These are phyloP conservation scores for Salvelinus alpinus DNA, from an alignment of 2,113 vertebrate genomes.

Conservation along the genomic window DNA sequence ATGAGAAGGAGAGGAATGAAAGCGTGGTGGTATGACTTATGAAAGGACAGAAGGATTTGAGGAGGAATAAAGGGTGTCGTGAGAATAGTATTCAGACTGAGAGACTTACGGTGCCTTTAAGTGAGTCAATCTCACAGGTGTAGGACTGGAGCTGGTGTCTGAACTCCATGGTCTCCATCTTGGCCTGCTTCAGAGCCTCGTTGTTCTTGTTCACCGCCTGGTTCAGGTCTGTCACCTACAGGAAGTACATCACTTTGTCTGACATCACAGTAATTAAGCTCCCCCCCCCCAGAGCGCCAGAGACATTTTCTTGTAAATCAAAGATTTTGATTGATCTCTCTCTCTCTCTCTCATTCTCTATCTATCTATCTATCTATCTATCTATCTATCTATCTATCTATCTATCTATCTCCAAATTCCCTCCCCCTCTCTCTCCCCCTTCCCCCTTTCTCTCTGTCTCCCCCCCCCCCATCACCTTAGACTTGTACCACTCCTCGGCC, in stretches of 20 bases:
- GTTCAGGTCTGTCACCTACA: slow-evolving; percentile 83
- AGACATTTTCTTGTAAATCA: no score
- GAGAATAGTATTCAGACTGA: background rate
- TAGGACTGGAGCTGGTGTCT: slow-evolving; percentile 91
- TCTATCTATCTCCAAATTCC: no score
- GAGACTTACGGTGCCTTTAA: slow-evolving; percentile 85
- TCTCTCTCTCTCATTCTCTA: no score
- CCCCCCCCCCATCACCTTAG: slow-evolving; percentile 78
- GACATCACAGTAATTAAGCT: background rate
- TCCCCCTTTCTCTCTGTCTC: background rate
- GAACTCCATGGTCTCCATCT: slow-evolving; percentile 89
- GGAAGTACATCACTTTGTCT: background rate
- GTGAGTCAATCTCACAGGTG: slow-evolving; percentile 87
- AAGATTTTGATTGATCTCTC: background rate
- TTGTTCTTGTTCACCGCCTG: slow-evolving; percentile 88
- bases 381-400: no score
- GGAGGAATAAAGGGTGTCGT: background rate
- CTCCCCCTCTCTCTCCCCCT: no score
- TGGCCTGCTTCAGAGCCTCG: slow-evolving; percentile 79
- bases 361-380: no score
- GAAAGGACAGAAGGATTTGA: background rate
- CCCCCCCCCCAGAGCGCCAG: no score
- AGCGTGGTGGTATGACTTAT: background rate
- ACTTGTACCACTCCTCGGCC: slow-evolving; percentile 97
- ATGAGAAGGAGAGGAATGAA: background rate